These are phyloP conservation scores for Nebria brevicollis DNA, from an alignment of 2,888 invertebrate genomes.

Conservation along the genomic window DNA sequence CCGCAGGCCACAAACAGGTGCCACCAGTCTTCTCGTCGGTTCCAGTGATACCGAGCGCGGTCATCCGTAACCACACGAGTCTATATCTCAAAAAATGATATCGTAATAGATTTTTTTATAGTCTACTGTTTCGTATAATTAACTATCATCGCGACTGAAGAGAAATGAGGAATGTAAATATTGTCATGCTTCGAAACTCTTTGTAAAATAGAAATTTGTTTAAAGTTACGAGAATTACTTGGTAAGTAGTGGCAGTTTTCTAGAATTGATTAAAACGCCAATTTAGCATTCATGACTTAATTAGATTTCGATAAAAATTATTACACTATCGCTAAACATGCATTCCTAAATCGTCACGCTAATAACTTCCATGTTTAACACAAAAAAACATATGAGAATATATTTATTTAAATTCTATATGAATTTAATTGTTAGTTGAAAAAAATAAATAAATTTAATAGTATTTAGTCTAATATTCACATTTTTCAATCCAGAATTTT, in stretches of 20 bases:
- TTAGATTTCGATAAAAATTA: background rate
- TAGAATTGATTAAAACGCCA: background rate
- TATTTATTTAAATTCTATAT: too few relatives aligned
- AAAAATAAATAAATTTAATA: too few relatives aligned
- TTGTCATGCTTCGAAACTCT: background rate
- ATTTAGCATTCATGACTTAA: background rate
- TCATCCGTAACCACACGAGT: constrained; percentile 18
- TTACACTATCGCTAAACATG: background rate
- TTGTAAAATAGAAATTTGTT: background rate
- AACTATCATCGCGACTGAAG: background rate
- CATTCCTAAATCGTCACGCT: background rate
- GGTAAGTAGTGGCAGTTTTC: background rate
- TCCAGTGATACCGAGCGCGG: background rate
- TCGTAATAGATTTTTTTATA: constrained; percentile 1
- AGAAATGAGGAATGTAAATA: background rate
- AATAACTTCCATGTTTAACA: too few relatives aligned
- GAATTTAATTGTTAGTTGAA: too few relatives aligned
- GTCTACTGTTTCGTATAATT: constrained; percentile 1
- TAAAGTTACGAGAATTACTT: background rate
- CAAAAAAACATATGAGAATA: too few relatives aligned
- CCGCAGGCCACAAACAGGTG: constrained; percentile 10
- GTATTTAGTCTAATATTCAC: too few relatives aligned
- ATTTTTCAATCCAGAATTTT: too few relatives aligned
- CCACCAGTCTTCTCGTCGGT: constrained; percentile 5
- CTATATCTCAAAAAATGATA: background rate